Base-by-base conservation (phyloP, 2,113 vertebrate genomes). In the Psittacus erithacus region DNA sequence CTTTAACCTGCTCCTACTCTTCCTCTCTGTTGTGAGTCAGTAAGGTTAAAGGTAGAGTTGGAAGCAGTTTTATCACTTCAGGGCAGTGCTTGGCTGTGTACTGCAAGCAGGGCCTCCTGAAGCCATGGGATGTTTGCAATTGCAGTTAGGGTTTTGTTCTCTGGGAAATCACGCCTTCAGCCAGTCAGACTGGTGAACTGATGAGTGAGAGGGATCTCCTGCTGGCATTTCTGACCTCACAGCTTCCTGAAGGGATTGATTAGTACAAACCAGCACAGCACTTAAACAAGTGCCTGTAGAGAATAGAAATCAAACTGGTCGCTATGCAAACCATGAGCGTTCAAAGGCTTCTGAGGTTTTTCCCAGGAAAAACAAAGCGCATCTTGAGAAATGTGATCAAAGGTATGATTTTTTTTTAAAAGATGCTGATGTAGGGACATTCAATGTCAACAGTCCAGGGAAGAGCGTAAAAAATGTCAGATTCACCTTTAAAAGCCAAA, bases 61-160 rank as follows among this genome's bases (percentile, higher is more conserved):
- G 97, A 74, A 98, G 98, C 98, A 96, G 71, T 98, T 98, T 98
- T 98, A 96, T 97, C 98, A 98, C 98, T 96, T 98, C 96, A 97
- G 98, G 98, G 94, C 97, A 95, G 98, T 92, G 85, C 93, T 68
- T 87, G 97, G 93, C 96, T 76, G 22, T 49, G 90, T 97, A 88
- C 91, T 65, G 67, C 90, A 97, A 49, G 92, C 68, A 25, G 38
- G 79, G 95, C 93, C 82, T 97, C 96, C 93, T 97, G 96, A 90
- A 98, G 97, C 95, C 92, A 92, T 97, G 96, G 93, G 93, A 71
- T 91, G 94, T 96, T 94, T 77, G 91, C 93, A 78, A 13, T 93
- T 96, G 96, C 97, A 89, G 79, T 94, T 94, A 63, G 90, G 86
- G 95, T 84, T 96, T 78, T 94, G 82, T 97, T 97, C 96, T 63